Evolutionary conservation across 2,113 vertebrate genomes (phyloP).

Genomic region (Pogona vitticeps): DNA sequence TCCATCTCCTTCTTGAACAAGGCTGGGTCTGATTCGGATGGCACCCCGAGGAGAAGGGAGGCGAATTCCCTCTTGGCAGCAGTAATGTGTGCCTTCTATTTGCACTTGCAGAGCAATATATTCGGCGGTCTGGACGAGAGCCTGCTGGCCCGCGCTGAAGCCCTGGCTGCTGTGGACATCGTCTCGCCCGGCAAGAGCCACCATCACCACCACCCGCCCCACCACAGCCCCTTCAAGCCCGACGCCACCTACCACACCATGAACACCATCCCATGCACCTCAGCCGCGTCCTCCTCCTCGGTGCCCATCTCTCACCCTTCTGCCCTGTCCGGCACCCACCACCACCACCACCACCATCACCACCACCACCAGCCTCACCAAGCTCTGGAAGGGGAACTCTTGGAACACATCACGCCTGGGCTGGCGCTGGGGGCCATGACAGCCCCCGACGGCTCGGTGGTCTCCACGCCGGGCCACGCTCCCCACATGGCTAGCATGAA

Average conservation of each 20-base stretch:
- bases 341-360: constrained; percentile 76
- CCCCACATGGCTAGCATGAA: constrained; percentile 98
- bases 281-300: constrained; percentile 91
- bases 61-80: constrained; percentile 80
- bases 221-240: constrained; percentile 99
- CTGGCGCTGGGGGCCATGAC: constrained; percentile 93
- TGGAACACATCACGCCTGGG: constrained; percentile 96
- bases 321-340: constrained; percentile 83
- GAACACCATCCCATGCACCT: constrained; percentile 97
- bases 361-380: constrained; percentile 97
- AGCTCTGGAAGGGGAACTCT: constrained; percentile 94
- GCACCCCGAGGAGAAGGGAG: constrained; percentile 57
- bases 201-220: constrained; percentile 90
- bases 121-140: constrained; percentile 99
- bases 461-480: constrained; percentile 91
- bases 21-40: background rate
- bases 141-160: constrained; percentile 98
- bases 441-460: constrained; percentile 93
- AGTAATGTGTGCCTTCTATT: constrained; percentile 99
- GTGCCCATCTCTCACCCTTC: constrained; percentile 96
- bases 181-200: constrained; percentile 97
- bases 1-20: constrained; percentile 40
- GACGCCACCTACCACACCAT: constrained; percentile 99
- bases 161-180: constrained; percentile 99
- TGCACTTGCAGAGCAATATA: constrained; percentile 99